These are phyloP conservation scores for Holotrichia oblita DNA, from an alignment of 1,140 invertebrate species.

Conservation along the genomic window DNA sequence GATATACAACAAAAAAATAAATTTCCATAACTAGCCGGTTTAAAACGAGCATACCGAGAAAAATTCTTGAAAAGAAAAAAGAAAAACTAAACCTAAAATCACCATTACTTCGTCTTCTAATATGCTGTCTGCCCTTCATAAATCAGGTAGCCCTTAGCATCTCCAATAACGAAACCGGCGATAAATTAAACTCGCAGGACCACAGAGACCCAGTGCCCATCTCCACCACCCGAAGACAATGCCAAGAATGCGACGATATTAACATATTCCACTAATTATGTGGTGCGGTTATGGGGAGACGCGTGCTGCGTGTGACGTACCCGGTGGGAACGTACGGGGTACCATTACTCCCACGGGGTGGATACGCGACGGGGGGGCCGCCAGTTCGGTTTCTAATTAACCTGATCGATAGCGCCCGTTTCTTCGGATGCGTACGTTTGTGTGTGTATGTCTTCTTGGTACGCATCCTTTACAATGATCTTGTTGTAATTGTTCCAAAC, in stretches of 20 bases:
- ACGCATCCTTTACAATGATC: too few species aligned
- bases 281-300: neutral
- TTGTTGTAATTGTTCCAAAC: too few species aligned
- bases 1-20: too few species aligned
- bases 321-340: neutral
- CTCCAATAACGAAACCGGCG: neutral
- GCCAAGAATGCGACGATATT: neutral
- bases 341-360: neutral
- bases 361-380: neutral
- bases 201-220: neutral
- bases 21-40: too few species aligned
- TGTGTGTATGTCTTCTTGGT: too few species aligned
- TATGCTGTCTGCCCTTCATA: constrained; percentile 1
- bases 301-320: neutral
- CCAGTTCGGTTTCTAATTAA: constrained; percentile 12
- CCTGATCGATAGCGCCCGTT: neutral
- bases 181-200: neutral
- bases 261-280: constrained; percentile 13
- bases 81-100: too few species aligned
- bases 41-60: too few species aligned
- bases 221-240: neutral
- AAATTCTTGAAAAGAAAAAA: too few species aligned
- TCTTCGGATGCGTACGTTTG: neutral
- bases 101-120: neutral
- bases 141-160: constrained; percentile 11